Evolutionary conservation across 2,797 vertebrate genomes (phyloP).

Genomic region (Antrozous pallidus): DNA sequence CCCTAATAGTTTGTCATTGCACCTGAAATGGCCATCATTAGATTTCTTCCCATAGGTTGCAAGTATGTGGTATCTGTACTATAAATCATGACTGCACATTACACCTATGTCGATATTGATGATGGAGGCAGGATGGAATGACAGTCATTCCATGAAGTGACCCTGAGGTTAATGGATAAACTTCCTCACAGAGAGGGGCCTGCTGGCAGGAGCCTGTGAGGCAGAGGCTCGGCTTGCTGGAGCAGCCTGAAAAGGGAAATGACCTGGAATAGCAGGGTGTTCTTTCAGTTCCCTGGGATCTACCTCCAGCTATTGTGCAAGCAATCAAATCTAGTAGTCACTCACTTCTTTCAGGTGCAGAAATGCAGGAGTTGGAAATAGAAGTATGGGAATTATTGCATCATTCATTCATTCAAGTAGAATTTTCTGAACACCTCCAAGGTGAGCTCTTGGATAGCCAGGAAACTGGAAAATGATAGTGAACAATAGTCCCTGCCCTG

Average conservation of each 20-base stretch:
- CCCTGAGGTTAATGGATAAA: neutral
- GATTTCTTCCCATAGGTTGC: neutral
- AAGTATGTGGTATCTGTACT: neutral
- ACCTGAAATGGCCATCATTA: neutral
- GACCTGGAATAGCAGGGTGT: neutral
- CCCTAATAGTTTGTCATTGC: neutral
- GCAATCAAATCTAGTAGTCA: neutral
- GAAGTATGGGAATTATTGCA: neutral
- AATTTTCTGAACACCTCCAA: neutral
- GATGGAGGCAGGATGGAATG: neutral
- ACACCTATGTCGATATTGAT: no score
- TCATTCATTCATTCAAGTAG: neutral
- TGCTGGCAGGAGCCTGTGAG: neutral
- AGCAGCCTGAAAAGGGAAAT: neutral
- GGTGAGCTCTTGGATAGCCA: neutral
- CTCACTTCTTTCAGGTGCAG: neutral
- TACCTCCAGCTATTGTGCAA: neutral
- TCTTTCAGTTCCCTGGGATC: neutral
- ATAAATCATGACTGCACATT: neutral
- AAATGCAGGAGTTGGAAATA: neutral
- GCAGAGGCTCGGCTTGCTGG: neutral
- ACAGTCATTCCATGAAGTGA: neutral
- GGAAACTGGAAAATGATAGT: no score
- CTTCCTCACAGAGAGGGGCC: neutral
- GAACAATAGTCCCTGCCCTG: neutral